A percentile compares a stretch with the other conserved stretches of the same genome.
Conservation (phyloP, 1,140 invertebrate genomes). For the Neodiprion pinetum region DNA sequence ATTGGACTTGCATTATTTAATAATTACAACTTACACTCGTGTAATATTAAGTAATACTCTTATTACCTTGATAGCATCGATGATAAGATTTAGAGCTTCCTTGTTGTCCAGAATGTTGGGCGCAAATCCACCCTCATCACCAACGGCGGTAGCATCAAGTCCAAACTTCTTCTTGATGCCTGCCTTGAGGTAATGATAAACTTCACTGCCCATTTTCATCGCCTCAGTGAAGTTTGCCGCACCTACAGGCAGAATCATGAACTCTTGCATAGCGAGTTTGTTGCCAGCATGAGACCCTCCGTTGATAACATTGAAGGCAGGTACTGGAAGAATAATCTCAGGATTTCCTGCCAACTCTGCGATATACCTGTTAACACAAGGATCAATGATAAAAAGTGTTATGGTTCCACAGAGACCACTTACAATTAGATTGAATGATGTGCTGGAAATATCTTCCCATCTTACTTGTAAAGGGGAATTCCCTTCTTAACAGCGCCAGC, state of each 20-base stretch:
- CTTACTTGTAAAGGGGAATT: constrained; percentile 80
- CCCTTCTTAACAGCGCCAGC: constrained; percentile 96
- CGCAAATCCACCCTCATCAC: constrained; percentile 99
- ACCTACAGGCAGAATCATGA: constrained; percentile 90
- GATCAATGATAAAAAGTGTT: constrained; percentile 19
- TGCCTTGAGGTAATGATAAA: constrained; percentile 96
- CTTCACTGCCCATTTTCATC: constrained; percentile 97
- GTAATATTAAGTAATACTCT: constrained; percentile 14
- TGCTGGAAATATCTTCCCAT: neutral
- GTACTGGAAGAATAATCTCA: constrained; percentile 92
- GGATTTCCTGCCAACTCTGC: constrained; percentile 92
- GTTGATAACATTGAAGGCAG: constrained; percentile 99
- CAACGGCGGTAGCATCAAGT: constrained; percentile 95
- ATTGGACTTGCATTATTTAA: neutral
- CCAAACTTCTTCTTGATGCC: constrained; percentile 96
- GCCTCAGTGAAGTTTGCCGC: constrained; percentile 94
- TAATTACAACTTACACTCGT: neutral
- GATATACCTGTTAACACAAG: constrained; percentile 74
- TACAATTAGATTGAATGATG: no score
- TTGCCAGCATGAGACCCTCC: constrained; percentile 99
- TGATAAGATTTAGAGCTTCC: constrained; percentile 89
- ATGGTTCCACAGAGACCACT: neutral
- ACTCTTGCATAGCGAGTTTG: constrained; percentile 98
- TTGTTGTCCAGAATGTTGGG: constrained; percentile 98
- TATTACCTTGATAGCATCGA: constrained; percentile 91